These are phyloP conservation scores for Hyposoter dolosus DNA, from an alignment of 2,888 invertebrate species.

Conservation along the genomic window DNA sequence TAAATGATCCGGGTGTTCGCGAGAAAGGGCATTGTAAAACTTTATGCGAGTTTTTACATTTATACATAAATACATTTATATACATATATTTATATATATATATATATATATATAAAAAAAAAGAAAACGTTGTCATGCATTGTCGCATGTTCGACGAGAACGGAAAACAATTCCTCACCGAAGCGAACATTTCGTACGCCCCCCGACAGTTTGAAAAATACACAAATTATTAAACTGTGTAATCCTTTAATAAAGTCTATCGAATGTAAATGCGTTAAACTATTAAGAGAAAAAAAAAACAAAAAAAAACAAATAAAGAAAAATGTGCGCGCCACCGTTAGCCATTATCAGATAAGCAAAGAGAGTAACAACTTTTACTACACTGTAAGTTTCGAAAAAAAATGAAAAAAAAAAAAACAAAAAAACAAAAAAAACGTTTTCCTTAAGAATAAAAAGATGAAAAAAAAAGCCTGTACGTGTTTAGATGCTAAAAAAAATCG, in stretches of 20 bases:
- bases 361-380: slow-evolving; percentile 62
- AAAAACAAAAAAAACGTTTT: slow-evolving; percentile 68
- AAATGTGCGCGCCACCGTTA: slow-evolving; percentile 60
- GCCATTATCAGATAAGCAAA: slow-evolving; percentile 70
- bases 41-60: slow-evolving; percentile 57
- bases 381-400: slow-evolving; percentile 68
- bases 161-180: slow-evolving; percentile 73
- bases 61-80: slow-evolving; percentile 42
- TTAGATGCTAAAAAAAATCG: slow-evolving; percentile 71
- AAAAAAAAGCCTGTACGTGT: slow-evolving; percentile 70
- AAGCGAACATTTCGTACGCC: slow-evolving; percentile 70
- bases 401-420: slow-evolving; percentile 73
- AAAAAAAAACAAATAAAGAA: slow-evolving; percentile 59
- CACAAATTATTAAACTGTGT: slow-evolving; percentile 78
- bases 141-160: slow-evolving; percentile 60
- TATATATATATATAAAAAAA: not conserved
- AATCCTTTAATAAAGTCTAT: slow-evolving; percentile 82
- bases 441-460: slow-evolving; percentile 69
- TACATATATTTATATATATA: slow-evolving; percentile 19
- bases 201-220: slow-evolving; percentile 67
- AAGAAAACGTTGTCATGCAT: slow-evolving; percentile 26
- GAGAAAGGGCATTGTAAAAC: slow-evolving; percentile 63
- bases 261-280: slow-evolving; percentile 82
- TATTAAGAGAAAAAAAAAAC: slow-evolving; percentile 71
- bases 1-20: slow-evolving; percentile 1